phyloP scores from a whole-genome alignment of 2,113 vertebrate species.

The Otolemur garnettii region DNA sequence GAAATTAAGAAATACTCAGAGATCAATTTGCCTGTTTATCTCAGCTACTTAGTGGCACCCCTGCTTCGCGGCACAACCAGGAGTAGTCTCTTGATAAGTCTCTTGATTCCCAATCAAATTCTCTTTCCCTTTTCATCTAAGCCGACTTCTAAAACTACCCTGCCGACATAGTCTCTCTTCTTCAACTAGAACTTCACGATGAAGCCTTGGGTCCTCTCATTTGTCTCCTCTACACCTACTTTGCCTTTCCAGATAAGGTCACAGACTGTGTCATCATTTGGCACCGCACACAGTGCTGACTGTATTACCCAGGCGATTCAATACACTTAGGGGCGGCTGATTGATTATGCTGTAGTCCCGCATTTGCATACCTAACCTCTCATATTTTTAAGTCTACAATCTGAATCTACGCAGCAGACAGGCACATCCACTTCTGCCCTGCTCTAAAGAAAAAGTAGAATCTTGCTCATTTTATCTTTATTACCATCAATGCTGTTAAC shows the following conservation, averaged over 20 bases:
- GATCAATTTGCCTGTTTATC: not conserved
- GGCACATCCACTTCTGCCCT: not conserved
- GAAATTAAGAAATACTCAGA: constrained; percentile 12
- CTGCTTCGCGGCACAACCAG: not conserved
- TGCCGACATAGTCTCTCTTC: not conserved
- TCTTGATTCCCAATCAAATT: constrained; percentile 28
- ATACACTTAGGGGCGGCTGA: constrained; percentile 72
- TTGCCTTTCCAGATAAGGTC: constrained; percentile 65
- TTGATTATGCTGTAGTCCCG: constrained; percentile 42
- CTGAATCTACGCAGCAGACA: constrained; percentile 39
- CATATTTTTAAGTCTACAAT: constrained; percentile 60
- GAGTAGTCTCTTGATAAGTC: not conserved
- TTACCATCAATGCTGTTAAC: constrained; percentile 30
- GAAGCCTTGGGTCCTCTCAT: not conserved
- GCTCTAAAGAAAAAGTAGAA: constrained; percentile 49
- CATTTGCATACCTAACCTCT: constrained; percentile 73
- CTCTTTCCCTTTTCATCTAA: not conserved
- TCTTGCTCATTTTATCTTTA: not conserved
- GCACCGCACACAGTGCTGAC: constrained; percentile 66
- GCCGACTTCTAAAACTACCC: constrained; percentile 23
- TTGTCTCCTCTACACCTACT: constrained; percentile 11
- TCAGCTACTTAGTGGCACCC: not conserved
- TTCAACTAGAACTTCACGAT: constrained; percentile 31
- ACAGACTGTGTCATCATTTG: constrained; percentile 74
- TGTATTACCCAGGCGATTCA: constrained; percentile 68